Evolutionary conservation across 2,888 invertebrate genomes (phyloP).

Genomic region (Agonopterix heracliana): DNA sequence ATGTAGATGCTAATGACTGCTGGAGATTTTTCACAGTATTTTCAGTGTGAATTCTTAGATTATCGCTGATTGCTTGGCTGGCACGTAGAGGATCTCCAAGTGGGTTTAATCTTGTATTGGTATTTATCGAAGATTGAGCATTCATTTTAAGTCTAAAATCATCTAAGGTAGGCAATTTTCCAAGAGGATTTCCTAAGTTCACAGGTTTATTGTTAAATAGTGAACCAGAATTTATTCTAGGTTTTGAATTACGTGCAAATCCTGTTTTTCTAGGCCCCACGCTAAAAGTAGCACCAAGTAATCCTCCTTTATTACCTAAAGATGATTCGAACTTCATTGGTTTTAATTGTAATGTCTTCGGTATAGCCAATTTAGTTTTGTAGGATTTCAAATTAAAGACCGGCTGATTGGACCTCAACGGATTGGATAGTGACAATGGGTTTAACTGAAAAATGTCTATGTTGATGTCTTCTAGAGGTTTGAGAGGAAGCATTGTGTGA

Average conservation of each 20-base stretch:
- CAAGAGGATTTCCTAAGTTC: constrained; percentile 16
- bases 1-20: constrained; percentile 30
- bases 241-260: constrained; percentile 11
- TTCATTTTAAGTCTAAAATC: constrained; percentile 21
- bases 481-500: constrained; percentile 20
- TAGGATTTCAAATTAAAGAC: constrained; percentile 33
- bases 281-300: constrained; percentile 27
- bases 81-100: constrained; percentile 16
- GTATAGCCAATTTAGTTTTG: constrained; percentile 36
- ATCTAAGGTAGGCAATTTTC: constrained; percentile 26
- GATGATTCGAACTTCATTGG: constrained; percentile 35
- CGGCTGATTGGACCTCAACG: constrained; percentile 19
- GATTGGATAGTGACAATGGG: constrained; percentile 19
- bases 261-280: constrained; percentile 21
- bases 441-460: constrained; percentile 35
- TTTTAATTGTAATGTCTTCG: constrained; percentile 34
- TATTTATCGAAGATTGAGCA: constrained; percentile 23
- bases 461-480: constrained; percentile 29
- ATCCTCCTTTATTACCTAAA: constrained; percentile 24
- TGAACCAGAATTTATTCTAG: constrained; percentile 5
- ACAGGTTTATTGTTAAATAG: constrained; percentile 10
- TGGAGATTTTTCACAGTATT: constrained; percentile 38
- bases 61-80: constrained; percentile 19
- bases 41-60: constrained; percentile 33
- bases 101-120: constrained; percentile 6